These are phyloP conservation scores for Sinocyclocheilus anshuiensis DNA, from an alignment of 2,113 vertebrate genomes.

Conservation along the genomic window DNA sequence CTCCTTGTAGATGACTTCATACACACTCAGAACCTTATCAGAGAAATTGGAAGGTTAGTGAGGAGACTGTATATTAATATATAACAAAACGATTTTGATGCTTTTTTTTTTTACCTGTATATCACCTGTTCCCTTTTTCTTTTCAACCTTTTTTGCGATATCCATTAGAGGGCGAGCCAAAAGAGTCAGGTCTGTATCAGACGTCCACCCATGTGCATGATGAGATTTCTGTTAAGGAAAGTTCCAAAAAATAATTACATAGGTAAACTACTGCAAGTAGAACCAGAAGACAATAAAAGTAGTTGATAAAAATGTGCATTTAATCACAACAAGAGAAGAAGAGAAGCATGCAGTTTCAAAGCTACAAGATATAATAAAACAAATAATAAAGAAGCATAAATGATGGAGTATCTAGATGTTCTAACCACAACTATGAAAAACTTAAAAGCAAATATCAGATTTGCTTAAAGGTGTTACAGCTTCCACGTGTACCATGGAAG, in stretches of 20 bases:
- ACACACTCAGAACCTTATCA: conserved; percentile 64
- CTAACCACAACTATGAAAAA: not conserved
- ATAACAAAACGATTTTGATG: not conserved
- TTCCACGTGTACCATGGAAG: not conserved
- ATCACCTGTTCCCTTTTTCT: conserved; percentile 66
- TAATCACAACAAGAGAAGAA: not conserved
- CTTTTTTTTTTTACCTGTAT: conserved; percentile 55
- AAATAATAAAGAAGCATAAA: not conserved
- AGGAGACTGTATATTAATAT: not conserved
- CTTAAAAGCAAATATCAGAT: not conserved
- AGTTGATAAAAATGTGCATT: not conserved
- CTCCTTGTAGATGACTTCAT: conserved; percentile 58
- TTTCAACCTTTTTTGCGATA: conserved; percentile 64
- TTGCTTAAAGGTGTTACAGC: not conserved
- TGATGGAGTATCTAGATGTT: not conserved
- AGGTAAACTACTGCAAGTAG: not conserved
- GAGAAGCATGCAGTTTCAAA: not conserved
- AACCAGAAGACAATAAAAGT: not conserved
- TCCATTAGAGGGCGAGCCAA: conserved; percentile 72
- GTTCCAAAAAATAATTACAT: not conserved
- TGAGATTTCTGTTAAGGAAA: conserved; percentile 58
- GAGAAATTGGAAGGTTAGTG: not conserved
- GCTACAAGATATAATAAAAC: not conserved
- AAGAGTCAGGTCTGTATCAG: conserved; percentile 59
- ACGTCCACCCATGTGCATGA: conserved; percentile 56